Conservation (phyloP, 2,113 vertebrate genomes). For the Candoia aspera region DNA sequence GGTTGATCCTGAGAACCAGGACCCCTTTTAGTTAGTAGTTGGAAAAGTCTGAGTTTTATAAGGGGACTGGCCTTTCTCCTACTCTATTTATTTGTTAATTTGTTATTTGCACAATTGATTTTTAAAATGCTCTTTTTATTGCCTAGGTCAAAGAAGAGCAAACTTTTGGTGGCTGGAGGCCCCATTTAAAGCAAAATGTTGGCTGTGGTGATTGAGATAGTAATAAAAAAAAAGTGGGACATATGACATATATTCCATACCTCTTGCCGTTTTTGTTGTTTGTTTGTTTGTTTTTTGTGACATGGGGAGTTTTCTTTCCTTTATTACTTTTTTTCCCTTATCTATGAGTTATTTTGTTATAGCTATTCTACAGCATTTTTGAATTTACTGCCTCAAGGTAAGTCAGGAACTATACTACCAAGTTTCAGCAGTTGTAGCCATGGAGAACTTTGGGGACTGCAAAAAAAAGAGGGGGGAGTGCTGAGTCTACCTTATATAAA, state of each 20-base stretch:
- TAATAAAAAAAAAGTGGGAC: neutral
- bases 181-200: neutral
- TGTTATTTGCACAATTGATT: neutral
- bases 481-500: neutral
- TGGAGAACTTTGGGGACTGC: neutral
- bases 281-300: too few species aligned
- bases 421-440: neutral
- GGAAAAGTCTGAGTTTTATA: neutral
- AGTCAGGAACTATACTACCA: neutral
- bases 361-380: neutral
- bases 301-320: neutral
- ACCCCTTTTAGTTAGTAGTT: neutral
- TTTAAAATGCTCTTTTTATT: neutral
- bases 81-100: neutral
- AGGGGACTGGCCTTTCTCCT: neutral
- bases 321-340: neutral
- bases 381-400: neutral
- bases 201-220: neutral
- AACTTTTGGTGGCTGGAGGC: neutral
- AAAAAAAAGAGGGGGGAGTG: neutral
- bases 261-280: neutral
- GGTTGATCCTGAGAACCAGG: neutral
- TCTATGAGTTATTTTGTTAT: neutral
- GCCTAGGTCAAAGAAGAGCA: neutral
- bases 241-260: neutral